Evolutionary conservation across 2,888 invertebrate genomes (phyloP).

Genomic region (Polyommatus icarus): DNA sequence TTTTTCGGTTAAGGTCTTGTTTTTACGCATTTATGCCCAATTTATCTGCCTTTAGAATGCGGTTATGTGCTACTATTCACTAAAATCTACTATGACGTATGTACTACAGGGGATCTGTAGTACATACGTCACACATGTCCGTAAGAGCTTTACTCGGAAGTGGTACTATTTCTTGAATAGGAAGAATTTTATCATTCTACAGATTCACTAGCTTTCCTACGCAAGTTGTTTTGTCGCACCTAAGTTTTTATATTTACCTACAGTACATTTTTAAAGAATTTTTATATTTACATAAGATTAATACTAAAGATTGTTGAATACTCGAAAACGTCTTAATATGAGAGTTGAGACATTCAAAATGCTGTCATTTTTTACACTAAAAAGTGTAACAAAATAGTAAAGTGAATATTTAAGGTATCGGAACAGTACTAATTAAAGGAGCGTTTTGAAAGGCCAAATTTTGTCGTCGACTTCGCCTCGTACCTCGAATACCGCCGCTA

Average conservation of each 20-base stretch:
- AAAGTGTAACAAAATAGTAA: not conserved
- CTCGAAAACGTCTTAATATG: not conserved
- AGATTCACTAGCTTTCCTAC: no score
- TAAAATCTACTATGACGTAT: not conserved
- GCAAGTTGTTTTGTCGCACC: no score
- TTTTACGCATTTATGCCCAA: not conserved
- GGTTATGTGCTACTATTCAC: not conserved
- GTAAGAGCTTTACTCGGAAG: no score
- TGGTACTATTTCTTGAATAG: no score
- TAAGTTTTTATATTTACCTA: no score
- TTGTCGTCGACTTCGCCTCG: conserved; percentile 40
- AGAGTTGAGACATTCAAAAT: no score
- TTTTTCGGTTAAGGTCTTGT: not conserved
- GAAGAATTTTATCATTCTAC: no score
- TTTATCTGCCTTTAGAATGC: not conserved
- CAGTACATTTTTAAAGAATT: no score
- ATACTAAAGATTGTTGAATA: not conserved
- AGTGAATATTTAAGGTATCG: not conserved
- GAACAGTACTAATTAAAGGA: conserved; percentile 28
- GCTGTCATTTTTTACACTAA: not conserved
- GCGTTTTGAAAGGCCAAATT: conserved; percentile 34
- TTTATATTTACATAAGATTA: not conserved
- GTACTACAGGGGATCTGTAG: no score
- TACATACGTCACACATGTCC: no score
- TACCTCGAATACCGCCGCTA: conserved; percentile 49